Evolutionary conservation across 2,113 vertebrate species (phyloP), one percentile per base, ranked within the genome.

Genomic region (Colossoma macropomum): DNA sequence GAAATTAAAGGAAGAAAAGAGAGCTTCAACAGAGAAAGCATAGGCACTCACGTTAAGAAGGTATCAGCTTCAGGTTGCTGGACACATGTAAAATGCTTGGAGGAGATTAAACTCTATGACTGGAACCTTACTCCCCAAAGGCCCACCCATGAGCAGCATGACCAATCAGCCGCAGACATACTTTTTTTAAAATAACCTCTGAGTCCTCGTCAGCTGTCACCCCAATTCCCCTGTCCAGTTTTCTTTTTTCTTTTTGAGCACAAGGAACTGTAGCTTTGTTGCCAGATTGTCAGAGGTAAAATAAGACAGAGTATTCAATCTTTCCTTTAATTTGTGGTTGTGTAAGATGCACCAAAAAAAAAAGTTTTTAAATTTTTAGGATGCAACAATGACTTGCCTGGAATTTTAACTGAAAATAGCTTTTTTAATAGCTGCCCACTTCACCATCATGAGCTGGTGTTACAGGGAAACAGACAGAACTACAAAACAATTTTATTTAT

Each of bases 111-210:
- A 70, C 81, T 79, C 84, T 65, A 69, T 32, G 75, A 82, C 50
- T 45, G 59, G 85, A 84, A 86, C 89, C 73, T 88, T 87, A 56
- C 48, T 72, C 60, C 63, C 52, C 71, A 65, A 66, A 54, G 72
- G 17, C 68, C 82, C 80, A 65, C 70, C 78, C 65, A 27, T 79
- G 84, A 90, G 77, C 68, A 83, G 60, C 89, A 87, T 87, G 76
- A 86, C 83, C 76, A n/a, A 69, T 82, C 84, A 86, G 52, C 87
- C 82, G 82, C 45, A 16, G 89, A 86, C 89, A 89, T 76, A 60
- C 28, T 83, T 70, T 83, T 70, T 91, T 94, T 93, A 93, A 95
- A 95, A 95, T 94, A 95, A 91, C 91, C 12, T 86, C 21, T 45
- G 79, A 85, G 70, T 25, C n/a, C 56, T 83, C 54, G 69, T 77